Base-by-base conservation (phyloP, 2,888 invertebrate genomes). In the Leptopilina syphax region DNA sequence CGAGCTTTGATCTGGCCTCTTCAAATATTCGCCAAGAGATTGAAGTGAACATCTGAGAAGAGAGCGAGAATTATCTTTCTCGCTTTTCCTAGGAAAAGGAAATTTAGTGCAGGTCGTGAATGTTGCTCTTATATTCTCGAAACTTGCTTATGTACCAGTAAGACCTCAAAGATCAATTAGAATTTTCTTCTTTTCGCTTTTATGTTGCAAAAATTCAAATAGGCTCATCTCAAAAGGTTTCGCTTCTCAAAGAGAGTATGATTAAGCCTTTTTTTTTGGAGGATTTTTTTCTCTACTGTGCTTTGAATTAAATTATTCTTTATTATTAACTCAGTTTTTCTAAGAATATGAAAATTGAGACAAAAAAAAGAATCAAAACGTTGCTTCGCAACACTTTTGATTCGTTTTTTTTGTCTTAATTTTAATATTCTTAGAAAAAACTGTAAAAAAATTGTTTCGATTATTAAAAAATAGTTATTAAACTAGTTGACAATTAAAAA, bases 1-100 rank as follows among this genome's bases (percentile, higher is more conserved):
- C 90, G 86, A 85, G 89, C 92, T 92, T 92, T 92, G 92, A 91
- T 91, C 91, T 86, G 88, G 89, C 89, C 89, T 91, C 89, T 91
- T 91, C 89, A 91, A 91, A 91, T 91, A 91, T 92, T 91, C 90
- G 86, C 89, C 88, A 88, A 89, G 88, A 90, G 90, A 91, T 91
- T 91, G 90, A 91, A 91, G 90, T 90, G 91, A 91, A 90, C 91
- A 91, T 91, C 91, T 89, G 90, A 90, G 89, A 86, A 77, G 77
- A 86, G 78, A 86, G 78, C 86, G 88, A 87, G 87, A 88, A 90
- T 90, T 88, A 90, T 89, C 88, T 88, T 83, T 80, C 79, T 66
- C 66, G 50, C 27, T 78, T 79, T 54, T 70, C 65, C 8, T 50
- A 50, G 65, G 68, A 80, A 63, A 44, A 12, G 54, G 77, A 65